These are phyloP conservation scores for Cebidichthys violaceus DNA, from an alignment of 2,113 vertebrate species.

Conservation along the genomic window DNA sequence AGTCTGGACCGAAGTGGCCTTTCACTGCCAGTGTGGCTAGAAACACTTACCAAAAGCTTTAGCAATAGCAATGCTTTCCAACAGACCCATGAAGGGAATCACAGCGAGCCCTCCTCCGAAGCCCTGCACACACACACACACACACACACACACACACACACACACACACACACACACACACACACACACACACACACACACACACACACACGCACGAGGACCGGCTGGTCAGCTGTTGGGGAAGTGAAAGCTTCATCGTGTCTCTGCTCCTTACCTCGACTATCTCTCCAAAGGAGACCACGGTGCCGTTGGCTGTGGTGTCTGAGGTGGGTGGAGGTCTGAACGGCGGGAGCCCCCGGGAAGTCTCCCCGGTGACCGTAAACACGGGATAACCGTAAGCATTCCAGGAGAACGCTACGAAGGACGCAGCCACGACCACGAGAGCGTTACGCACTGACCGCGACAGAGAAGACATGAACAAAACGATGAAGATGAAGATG, in stretches of 20 bases:
- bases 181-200: conserved; percentile 16
- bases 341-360: conserved; percentile 87
- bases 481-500: background rate
- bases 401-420: conserved; percentile 90
- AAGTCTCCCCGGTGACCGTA: conserved; percentile 88
- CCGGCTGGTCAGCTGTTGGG: background rate
- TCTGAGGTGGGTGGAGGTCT: conserved; percentile 84
- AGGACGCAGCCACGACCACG: conserved; percentile 89
- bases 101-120: conserved; percentile 91
- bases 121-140: conserved; percentile 80
- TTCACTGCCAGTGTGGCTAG: background rate
- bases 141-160: conserved; percentile 11
- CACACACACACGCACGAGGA: conserved; percentile 16
- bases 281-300: conserved; percentile 86
- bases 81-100: conserved; percentile 92
- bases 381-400: conserved; percentile 84
- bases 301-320: conserved; percentile 83
- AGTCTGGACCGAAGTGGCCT: background rate
- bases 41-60: conserved; percentile 91
- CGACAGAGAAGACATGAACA: background rate
- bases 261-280: conserved; percentile 80
- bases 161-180: conserved; percentile 23
- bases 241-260: conserved; percentile 33
- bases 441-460: conserved; percentile 89
- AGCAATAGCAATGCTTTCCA: conserved; percentile 94